Evolutionary conservation across 2,113 vertebrate genomes (phyloP).

Genomic region (Strix aluco): DNA sequence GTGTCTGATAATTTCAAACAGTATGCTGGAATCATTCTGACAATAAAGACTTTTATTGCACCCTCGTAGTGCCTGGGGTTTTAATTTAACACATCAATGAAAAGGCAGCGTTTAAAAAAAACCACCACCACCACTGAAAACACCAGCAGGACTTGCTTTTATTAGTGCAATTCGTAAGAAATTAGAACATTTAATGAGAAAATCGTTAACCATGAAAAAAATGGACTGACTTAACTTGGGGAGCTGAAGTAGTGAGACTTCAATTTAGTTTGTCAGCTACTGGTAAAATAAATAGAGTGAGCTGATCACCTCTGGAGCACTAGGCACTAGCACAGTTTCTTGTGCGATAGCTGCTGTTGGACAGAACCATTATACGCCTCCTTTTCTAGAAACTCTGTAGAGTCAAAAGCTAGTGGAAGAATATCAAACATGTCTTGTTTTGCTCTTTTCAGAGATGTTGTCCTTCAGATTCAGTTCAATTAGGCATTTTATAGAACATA

Average conservation of each 20-base stretch:
- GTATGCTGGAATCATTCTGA: constrained; percentile 46
- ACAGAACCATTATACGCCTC: neutral
- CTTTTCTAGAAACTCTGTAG: neutral
- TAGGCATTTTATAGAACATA: neutral
- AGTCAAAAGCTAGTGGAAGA: neutral
- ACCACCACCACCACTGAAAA: neutral
- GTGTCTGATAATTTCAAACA: constrained; percentile 15
- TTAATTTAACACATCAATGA: constrained; percentile 85
- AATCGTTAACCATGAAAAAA: constrained; percentile 76
- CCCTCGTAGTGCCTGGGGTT: constrained; percentile 74
- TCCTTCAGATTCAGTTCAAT: neutral
- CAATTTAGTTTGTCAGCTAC: constrained; percentile 67
- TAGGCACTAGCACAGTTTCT: neutral
- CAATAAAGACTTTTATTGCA: constrained; percentile 63
- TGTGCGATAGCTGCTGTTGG: neutral
- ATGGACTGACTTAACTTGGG: constrained; percentile 65
- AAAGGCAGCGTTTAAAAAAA: constrained; percentile 63
- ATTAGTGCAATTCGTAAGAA: constrained; percentile 77
- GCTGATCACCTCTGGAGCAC: constrained; percentile 2
- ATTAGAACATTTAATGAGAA: constrained; percentile 79
- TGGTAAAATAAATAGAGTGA: constrained; percentile 48
- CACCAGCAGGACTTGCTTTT: constrained; percentile 75
- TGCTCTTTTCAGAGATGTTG: neutral
- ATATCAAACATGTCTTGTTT: neutral
- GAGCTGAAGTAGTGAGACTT: constrained; percentile 64